Conservation (phyloP, 35 echinoderm and acorn worm genomes). For the Ptychodera flava region DNA sequence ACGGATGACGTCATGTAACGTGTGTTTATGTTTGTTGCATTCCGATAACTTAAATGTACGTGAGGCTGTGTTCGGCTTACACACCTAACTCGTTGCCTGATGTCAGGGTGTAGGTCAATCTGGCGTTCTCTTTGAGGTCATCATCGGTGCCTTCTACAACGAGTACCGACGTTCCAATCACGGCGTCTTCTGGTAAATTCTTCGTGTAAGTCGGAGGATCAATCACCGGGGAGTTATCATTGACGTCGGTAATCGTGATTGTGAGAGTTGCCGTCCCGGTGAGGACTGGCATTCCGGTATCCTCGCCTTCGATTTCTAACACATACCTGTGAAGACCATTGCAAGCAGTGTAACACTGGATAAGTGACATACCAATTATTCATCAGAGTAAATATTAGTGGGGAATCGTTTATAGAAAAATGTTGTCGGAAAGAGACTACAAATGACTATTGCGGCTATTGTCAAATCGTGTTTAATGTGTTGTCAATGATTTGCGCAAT, state of each 20-base stretch:
- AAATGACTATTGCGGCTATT: conserved; percentile 55
- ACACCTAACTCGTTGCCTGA: conserved; percentile 22
- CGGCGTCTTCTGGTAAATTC: neutral
- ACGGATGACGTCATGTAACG: no score
- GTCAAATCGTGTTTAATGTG: conserved; percentile 51
- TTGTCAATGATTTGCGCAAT: conserved; percentile 41
- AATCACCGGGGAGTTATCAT: neutral
- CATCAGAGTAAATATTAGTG: conserved; percentile 18
- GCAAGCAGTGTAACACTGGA: conserved; percentile 50
- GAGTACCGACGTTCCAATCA: neutral
- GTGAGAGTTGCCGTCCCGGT: neutral
- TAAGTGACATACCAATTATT: conserved; percentile 40
- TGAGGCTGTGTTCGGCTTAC: no score
- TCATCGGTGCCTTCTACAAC: neutral
- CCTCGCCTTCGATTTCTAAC: conserved; percentile 59
- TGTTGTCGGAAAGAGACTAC: conserved; percentile 46
- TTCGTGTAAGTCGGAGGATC: neutral
- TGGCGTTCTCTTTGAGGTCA: neutral
- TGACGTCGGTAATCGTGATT: neutral
- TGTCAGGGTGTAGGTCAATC: neutral
- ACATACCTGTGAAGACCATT: conserved; percentile 54
- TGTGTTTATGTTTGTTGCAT: no score
- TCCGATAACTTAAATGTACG: no score
- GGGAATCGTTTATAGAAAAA: conserved; percentile 40
- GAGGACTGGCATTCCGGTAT: neutral